Evolutionary conservation across 2,113 vertebrate species (phyloP), one percentile per base, ranked within the genome.

Genomic region (Penelope pileata): DNA sequence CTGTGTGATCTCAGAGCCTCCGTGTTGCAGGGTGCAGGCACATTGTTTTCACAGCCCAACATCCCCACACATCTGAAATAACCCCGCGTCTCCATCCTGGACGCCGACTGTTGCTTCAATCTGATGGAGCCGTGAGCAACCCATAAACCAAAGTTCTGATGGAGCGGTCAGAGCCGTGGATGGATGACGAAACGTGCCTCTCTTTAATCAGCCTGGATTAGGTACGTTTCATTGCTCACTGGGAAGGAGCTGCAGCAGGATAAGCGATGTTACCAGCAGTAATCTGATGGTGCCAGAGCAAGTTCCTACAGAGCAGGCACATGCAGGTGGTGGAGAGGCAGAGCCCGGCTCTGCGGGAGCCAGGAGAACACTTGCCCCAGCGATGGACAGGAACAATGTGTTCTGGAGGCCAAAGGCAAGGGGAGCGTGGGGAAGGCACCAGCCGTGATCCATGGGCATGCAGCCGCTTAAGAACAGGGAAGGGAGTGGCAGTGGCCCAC

Each of bases 181-280:
- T 16, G 29, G 94, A 47, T 94, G 95, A 91, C 59, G 86, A 96
- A 94, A 96, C 0, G 10, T 36, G 45, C 83, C 77, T 43, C 93
- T 82, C 89, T 97, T 94, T 95, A 92, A 94, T 94, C 89, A 92
- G 91, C 95, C 84, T 26, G 94, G 91, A 96, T 95, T 94, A 94
- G 87, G 82, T 58, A 73, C 53, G 84, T 91, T 85, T 80, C 87
- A 62, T 94, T 90, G 95, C 94, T 96, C 82, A 24, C 91, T 83
- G 93, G 81, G 93, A 94, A 92, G 91, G 85, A 88, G 4, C 67
- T 90, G 23, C 58, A 68, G 32, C 93, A 14, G 94, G 94, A 38
- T 94, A 63, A 95, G 43, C 45, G 89, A 91, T 95, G 93, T 87
- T 94, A 94, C 91, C 91, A 92, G 93, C 89, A 66, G 10, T 95